Base-by-base conservation (phyloP, 2,113 vertebrate genomes). In the Brienomyrus brachyistius region DNA sequence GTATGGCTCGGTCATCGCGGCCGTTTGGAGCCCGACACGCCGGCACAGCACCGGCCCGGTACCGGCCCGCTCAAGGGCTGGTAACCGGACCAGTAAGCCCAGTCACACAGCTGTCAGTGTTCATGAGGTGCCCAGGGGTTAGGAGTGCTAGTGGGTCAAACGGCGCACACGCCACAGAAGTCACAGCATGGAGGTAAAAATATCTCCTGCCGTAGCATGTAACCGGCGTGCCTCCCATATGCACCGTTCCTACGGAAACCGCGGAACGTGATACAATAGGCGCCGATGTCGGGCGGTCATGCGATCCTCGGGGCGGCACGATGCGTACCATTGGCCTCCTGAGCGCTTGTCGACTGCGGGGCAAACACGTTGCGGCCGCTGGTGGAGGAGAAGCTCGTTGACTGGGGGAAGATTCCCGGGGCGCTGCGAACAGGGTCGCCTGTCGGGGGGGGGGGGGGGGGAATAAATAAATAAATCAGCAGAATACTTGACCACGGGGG, bases 281-380 rank as follows among this genome's bases (percentile, higher is more conserved):
- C 4, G 74, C 5, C 35, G 74, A 80, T 7, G 35, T 50, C 3
- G 3, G 54, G 6, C 54, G 17, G 86, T 31, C 31, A 59, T 13
- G 17, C 40, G 17, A 56, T 52, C 50, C 17, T 85, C 10, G 27
- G 27, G 40, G 45, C 54, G 40, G 80, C 27, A 27, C 4, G 40
- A 40, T 21, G 27, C 51, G 86, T 91, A 96, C 96, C 95, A 0
- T 96, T 96, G 15, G 95, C 89, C 91, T 96, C 95, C 91, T 95
- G 95, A 91, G 92, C 95, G 91, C 59, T 89, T 66, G 92, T 82
- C 19, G 92, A 92, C 85, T 96, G 95, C 1, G 93, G 94, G 56
- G 93, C 92, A 93, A 95, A 95, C 90, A 94, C 95, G 91, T 94
- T 95, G 90, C 95, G 95, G 92, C 94, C 88, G 59, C 89, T 35